These are phyloP conservation scores for Cyclina sinensis DNA, from an alignment of 1,140 invertebrate genomes.

Conservation along the genomic window DNA sequence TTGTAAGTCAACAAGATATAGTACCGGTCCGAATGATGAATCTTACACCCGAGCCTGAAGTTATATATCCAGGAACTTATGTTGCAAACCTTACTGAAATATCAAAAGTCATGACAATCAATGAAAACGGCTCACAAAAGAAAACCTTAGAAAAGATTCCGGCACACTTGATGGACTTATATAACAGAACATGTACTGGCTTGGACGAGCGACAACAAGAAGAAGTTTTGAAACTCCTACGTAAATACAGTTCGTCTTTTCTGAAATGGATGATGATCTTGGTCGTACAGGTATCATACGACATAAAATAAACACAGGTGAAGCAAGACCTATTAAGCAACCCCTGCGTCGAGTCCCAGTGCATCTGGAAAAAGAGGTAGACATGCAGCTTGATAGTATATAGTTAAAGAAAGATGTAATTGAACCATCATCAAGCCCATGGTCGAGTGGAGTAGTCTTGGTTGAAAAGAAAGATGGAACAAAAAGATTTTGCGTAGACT, in stretches of 20 bases:
- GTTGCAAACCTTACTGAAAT: not conserved
- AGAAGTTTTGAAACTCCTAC: not conserved
- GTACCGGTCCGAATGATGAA: conserved; percentile 31
- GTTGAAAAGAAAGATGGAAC: conserved; percentile 86
- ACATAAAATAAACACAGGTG: conserved; percentile 60
- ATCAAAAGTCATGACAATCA: not conserved
- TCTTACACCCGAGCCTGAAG: not conserved
- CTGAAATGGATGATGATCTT: conserved; percentile 47
- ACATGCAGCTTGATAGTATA: conserved; percentile 70
- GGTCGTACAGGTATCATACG: conserved; percentile 29
- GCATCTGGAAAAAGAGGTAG: conserved; percentile 18
- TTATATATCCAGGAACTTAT: conserved; percentile 14
- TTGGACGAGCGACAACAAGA: not conserved
- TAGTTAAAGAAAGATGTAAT: conserved; percentile 82
- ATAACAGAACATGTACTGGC: not conserved
- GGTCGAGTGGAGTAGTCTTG: conserved; percentile 87
- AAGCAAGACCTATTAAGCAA: conserved; percentile 55
- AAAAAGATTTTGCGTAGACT: conserved; percentile 88
- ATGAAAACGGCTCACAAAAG: not conserved
- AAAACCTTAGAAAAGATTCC: not conserved
- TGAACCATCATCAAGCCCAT: conserved; percentile 84
- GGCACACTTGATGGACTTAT: not conserved
- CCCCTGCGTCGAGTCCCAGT: conserved; percentile 43
- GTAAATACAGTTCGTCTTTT: conserved; percentile 44
- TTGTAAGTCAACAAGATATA: not conserved